These are phyloP conservation scores for Calameuta pallipes DNA, from an alignment of 2,888 invertebrate species.

Conservation along the genomic window DNA sequence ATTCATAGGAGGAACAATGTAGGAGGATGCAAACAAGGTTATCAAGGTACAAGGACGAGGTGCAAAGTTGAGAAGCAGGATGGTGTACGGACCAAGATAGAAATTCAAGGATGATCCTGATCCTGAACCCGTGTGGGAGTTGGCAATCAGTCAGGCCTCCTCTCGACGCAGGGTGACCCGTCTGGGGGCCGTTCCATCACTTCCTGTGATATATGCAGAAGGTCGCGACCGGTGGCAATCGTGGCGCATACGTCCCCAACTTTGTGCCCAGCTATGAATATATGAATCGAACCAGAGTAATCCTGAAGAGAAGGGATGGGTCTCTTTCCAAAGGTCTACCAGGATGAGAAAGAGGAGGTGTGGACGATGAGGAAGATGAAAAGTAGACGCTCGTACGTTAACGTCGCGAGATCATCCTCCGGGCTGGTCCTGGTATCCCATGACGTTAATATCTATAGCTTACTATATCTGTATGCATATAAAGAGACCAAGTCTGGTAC, in stretches of 20 bases:
- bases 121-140: slow-evolving; percentile 45
- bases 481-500: no score
- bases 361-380: not conserved
- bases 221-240: slow-evolving; percentile 62
- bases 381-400: slow-evolving; percentile 45
- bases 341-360: not conserved
- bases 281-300: slow-evolving; percentile 56
- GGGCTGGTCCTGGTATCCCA: slow-evolving; percentile 31
- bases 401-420: slow-evolving; percentile 43
- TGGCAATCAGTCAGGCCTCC: slow-evolving; percentile 62
- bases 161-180: slow-evolving; percentile 52
- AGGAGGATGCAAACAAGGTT: not conserved
- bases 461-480: no score
- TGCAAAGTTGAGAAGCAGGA: not conserved
- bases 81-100: not conserved
- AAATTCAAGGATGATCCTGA: slow-evolving; percentile 5
- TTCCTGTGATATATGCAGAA: slow-evolving; percentile 62
- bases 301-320: not conserved
- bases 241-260: slow-evolving; percentile 48
- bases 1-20: not conserved
- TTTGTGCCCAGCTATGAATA: slow-evolving; percentile 53
- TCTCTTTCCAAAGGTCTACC: not conserved
- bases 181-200: slow-evolving; percentile 61
- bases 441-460: slow-evolving; percentile 34
- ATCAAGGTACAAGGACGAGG: not conserved